Evolutionary conservation across 1,140 invertebrate genomes (phyloP).

Genomic region (Zaprionus ornatus): DNA sequence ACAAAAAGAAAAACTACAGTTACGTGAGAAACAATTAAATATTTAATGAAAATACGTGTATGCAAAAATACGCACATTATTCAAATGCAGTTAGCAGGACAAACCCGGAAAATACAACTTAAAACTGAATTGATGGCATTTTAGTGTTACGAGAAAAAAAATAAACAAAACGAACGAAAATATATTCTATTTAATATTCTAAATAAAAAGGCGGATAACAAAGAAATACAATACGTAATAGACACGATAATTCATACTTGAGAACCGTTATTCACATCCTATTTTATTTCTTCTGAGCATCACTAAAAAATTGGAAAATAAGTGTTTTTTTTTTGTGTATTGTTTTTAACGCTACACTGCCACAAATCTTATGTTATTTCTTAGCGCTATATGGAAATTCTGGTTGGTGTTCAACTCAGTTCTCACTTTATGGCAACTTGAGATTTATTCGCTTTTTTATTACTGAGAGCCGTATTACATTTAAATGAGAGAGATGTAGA

Average conservation of each 20-base stretch:
- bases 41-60: constrained; percentile 46
- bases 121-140: constrained; percentile 79
- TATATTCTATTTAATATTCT: constrained; percentile 57
- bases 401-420: background rate
- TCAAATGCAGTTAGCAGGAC: constrained; percentile 35
- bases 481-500: constrained; percentile 79
- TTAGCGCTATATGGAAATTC: constrained; percentile 10
- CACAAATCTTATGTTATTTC: constrained; percentile 46
- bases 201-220: constrained; percentile 45
- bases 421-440: constrained; percentile 14
- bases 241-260: constrained; percentile 9
- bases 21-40: constrained; percentile 38
- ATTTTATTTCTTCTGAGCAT: background rate
- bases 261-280: constrained; percentile 4
- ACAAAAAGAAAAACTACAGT: constrained; percentile 37
- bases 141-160: constrained; percentile 59
- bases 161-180: constrained; percentile 22
- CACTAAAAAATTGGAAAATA: background rate
- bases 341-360: constrained; percentile 67
- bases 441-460: constrained; percentile 15
- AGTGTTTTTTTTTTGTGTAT: constrained; percentile 23
- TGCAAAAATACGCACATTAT: constrained; percentile 68
- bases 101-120: constrained; percentile 48
- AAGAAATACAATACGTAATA: constrained; percentile 68
- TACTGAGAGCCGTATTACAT: constrained; percentile 20